Percentiles rank a stretch among this genome's conserved stretches.
These are phyloP conservation scores for Botia kubotai DNA, from an alignment of 2,797 vertebrate species.

Conservation along the genomic window DNA sequence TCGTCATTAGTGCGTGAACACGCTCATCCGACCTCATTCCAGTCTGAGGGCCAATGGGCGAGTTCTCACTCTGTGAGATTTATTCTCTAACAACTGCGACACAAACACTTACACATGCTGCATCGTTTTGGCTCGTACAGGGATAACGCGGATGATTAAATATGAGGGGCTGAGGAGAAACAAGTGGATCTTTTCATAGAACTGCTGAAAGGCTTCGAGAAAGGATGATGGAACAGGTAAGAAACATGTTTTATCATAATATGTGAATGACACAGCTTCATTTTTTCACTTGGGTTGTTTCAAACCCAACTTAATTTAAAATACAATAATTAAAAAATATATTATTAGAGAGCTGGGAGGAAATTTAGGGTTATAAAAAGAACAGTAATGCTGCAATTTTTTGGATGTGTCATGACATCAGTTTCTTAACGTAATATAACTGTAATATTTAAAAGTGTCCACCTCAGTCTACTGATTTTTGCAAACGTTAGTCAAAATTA, in stretches of 20 bases:
- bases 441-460: too few relatives aligned
- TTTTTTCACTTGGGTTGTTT: too few relatives aligned
- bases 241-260: neutral
- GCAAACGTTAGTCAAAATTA: too few relatives aligned
- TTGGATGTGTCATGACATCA: too few relatives aligned
- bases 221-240: constrained; percentile 52
- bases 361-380: neutral
- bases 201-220: neutral
- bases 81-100: constrained; percentile 16
- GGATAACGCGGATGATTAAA: constrained; percentile 6
- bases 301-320: too few relatives aligned
- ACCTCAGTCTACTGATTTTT: neutral
- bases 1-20: constrained; percentile 57
- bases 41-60: constrained; percentile 45
- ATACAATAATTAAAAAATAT: too few relatives aligned
- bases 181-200: neutral
- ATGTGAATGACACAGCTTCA: too few relatives aligned
- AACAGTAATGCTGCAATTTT: too few relatives aligned
- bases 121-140: constrained; percentile 1
- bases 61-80: constrained; percentile 5
- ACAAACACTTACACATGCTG: constrained; percentile 17
- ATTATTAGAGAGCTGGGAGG: too few relatives aligned
- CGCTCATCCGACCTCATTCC: constrained; percentile 65
- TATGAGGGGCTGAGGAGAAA: constrained; percentile 6
- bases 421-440: too few relatives aligned